Percentiles rank a stretch among this genome's conserved stretches.
These are phyloP conservation scores for Caenorhabditis parvicauda DNA, from an alignment of 2,888 invertebrate species.

Conservation along the genomic window DNA sequence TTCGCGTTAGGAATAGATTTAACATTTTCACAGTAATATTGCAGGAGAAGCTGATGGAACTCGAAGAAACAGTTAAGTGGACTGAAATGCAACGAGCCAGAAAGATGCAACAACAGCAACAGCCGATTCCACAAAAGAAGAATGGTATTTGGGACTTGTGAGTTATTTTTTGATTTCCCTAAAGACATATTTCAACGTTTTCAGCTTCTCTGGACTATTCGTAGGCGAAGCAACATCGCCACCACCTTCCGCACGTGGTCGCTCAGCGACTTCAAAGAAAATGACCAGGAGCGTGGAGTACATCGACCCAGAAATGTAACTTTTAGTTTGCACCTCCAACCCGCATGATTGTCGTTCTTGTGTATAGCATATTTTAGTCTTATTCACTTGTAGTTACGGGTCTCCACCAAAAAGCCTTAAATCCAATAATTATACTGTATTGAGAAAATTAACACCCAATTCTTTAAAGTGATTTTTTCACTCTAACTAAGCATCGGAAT, in stretches of 20 bases:
- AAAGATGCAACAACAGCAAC: slow-evolving; percentile 67
- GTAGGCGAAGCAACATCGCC: slow-evolving; percentile 66
- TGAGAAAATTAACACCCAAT: too few relatives aligned
- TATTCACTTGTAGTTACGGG: too few relatives aligned
- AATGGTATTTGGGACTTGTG: slow-evolving; percentile 86
- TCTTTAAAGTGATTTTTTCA: too few relatives aligned
- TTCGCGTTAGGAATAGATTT: too few relatives aligned
- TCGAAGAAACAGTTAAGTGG: slow-evolving; percentile 71
- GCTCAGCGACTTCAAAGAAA: slow-evolving; percentile 16
- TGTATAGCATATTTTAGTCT: too few relatives aligned
- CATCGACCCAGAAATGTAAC: slow-evolving; percentile 48
- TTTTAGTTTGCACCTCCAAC: too few relatives aligned
- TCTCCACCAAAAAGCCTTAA: too few relatives aligned
- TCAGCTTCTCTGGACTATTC: slow-evolving; percentile 76
- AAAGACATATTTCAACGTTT: slow-evolving; percentile 29
- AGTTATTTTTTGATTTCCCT: slow-evolving; percentile 58
- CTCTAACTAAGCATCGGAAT: too few relatives aligned
- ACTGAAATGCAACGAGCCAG: slow-evolving; percentile 77
- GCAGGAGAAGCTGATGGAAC: slow-evolving; percentile 88
- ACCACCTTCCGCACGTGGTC: slow-evolving; percentile 28
- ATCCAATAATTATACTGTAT: too few relatives aligned
- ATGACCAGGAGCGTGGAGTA: slow-evolving; percentile 49
- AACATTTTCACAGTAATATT: too few relatives aligned
- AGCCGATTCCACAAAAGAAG: slow-evolving; percentile 38
- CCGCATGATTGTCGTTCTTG: too few relatives aligned